phyloP scores from a whole-genome alignment of 2,797 vertebrate genomes.

The Amazona ochrocephala region DNA sequence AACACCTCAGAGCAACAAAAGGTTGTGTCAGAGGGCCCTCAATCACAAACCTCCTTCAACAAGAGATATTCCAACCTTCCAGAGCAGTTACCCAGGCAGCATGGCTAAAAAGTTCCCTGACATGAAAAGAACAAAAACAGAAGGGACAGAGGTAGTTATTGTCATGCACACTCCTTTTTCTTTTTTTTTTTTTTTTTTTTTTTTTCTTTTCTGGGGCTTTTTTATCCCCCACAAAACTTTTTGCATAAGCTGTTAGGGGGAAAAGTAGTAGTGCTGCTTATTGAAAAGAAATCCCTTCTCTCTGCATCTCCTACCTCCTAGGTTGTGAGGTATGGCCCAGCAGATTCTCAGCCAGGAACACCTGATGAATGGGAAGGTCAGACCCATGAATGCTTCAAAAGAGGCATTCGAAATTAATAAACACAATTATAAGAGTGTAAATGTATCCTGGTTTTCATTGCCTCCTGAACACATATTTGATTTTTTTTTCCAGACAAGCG shows the following conservation, averaged over 20 bases:
- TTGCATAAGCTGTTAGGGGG: conserved; percentile 76
- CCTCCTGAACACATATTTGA: conserved; percentile 47
- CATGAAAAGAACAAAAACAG: conserved; percentile 91
- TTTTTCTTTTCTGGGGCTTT: conserved; percentile 54
- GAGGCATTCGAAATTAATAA: conserved; percentile 52
- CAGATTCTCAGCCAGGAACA: conserved; percentile 72
- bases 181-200: conserved; percentile 36
- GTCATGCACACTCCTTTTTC: conserved; percentile 86
- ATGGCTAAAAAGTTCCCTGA: conserved; percentile 86
- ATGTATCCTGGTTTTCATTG: conserved; percentile 43
- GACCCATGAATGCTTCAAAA: conserved; percentile 34
- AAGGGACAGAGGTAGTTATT: conserved; percentile 98
- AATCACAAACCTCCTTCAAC: conserved; percentile 92
- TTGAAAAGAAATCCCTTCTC: conserved; percentile 71
- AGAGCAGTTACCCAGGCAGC: conserved; percentile 94
- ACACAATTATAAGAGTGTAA: conserved; percentile 41
- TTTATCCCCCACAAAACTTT: conserved; percentile 73
- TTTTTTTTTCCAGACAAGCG: conserved; percentile 40
- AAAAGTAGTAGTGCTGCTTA: conserved; percentile 68
- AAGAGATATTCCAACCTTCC: conserved; percentile 89
- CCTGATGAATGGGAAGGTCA: conserved; percentile 75
- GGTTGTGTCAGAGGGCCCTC: conserved; percentile 95
- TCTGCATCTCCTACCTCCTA: conserved; percentile 71
- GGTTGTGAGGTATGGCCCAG: conserved; percentile 66
- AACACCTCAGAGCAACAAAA: conserved; percentile 97